These are phyloP conservation scores for Fabriciana adippe DNA, from an alignment of 2,888 invertebrate species.

Conservation along the genomic window DNA sequence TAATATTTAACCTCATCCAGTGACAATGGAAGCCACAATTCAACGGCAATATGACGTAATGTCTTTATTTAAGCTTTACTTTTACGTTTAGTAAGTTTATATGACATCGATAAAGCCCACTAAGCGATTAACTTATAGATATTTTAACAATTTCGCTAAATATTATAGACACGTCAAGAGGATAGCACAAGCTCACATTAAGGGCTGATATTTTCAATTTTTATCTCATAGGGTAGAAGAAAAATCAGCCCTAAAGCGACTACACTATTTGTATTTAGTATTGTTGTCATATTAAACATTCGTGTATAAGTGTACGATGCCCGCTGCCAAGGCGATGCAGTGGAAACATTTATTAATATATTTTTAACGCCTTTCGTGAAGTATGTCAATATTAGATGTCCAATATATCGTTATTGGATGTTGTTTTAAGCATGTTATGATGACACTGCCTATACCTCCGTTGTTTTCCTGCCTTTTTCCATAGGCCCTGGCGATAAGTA, in stretches of 20 bases:
- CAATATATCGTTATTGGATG: slow-evolving; percentile 22
- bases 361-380: slow-evolving; percentile 2
- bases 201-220: too few relatives aligned
- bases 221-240: too few relatives aligned
- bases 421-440: slow-evolving; percentile 20
- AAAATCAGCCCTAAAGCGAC: neutral
- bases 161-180: neutral
- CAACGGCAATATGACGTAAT: neutral
- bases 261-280: neutral
- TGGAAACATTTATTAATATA: slow-evolving; percentile 1
- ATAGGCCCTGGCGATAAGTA: slow-evolving; percentile 72
- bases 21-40: slow-evolving; percentile 2
- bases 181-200: slow-evolving; percentile 11
- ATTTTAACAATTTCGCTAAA: neutral
- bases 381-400: slow-evolving; percentile 17
- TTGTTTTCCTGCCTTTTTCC: slow-evolving; percentile 50
- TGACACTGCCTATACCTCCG: slow-evolving; percentile 43
- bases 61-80: neutral
- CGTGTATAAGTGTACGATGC: neutral
- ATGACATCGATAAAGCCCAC: slow-evolving; percentile 6
- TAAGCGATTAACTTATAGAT: neutral
- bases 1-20: slow-evolving; percentile 4
- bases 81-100: neutral
- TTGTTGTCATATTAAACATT: slow-evolving; percentile 1
- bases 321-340: neutral